phyloP scores from a whole-genome alignment of 2,888 invertebrate genomes.

The Melikaiella ostensackeni region DNA sequence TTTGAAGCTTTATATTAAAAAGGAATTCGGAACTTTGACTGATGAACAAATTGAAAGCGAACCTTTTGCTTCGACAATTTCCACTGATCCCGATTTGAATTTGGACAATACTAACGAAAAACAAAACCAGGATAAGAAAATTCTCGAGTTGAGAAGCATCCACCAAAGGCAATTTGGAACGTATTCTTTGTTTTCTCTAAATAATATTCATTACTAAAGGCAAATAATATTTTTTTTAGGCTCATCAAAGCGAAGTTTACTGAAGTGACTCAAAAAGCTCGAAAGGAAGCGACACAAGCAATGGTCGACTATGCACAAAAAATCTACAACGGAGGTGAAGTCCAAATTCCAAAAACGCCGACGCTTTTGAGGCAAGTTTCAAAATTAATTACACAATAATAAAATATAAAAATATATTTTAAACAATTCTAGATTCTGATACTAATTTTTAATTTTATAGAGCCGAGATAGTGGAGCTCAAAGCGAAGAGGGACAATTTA shows the following conservation, averaged over 20 bases:
- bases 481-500: constrained; percentile 63
- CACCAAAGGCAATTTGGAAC: constrained; percentile 58
- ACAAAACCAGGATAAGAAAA: constrained; percentile 55
- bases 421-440: neutral
- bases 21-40: constrained; percentile 59
- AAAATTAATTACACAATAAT: neutral
- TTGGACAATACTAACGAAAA: constrained; percentile 56
- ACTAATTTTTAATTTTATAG: constrained; percentile 53
- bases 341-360: constrained; percentile 49
- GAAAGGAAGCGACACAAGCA: constrained; percentile 44
- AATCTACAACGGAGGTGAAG: constrained; percentile 55
- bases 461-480: constrained; percentile 64
- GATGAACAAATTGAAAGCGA: constrained; percentile 45
- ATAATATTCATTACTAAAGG: neutral
- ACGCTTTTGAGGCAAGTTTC: constrained; percentile 16
- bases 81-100: constrained; percentile 58
- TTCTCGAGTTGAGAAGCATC: constrained; percentile 59
- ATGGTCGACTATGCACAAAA: constrained; percentile 51
- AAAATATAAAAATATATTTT: neutral
- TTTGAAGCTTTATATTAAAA: constrained; percentile 64
- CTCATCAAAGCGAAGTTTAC: constrained; percentile 50
- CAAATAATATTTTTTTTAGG: constrained; percentile 43
- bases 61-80: constrained; percentile 15
- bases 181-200: neutral
- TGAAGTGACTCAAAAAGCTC: constrained; percentile 47